Conservation (phyloP, 1,140 invertebrate species). For the Colletes latitarsis region DNA sequence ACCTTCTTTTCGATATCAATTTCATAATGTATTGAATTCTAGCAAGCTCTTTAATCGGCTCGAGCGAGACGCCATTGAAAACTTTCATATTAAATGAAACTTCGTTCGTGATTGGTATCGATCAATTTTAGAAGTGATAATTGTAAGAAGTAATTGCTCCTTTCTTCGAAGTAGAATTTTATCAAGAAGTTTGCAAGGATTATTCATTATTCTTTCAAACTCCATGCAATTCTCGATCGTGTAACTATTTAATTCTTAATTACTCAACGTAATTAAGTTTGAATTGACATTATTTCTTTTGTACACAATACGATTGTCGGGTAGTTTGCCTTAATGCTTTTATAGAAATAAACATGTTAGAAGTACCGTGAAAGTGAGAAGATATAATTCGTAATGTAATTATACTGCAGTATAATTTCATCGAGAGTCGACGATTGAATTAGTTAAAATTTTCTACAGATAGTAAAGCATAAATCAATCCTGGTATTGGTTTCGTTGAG, state of each 20-base stretch:
- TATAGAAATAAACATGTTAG: too few relatives aligned
- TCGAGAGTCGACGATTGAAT: background rate
- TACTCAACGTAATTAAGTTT: background rate
- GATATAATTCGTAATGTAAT: too few relatives aligned
- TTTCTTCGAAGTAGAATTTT: background rate
- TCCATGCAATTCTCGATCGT: background rate
- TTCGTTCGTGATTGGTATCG: background rate
- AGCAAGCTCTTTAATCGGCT: background rate
- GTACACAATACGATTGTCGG: too few relatives aligned
- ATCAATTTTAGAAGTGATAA: background rate
- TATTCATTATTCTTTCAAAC: background rate
- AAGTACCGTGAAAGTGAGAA: too few relatives aligned
- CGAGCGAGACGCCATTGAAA: background rate
- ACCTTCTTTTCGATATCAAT: background rate
- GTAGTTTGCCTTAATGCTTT: too few relatives aligned
- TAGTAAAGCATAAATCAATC: background rate
- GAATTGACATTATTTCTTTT: background rate
- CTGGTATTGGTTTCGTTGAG: background rate
- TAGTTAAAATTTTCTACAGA: background rate
- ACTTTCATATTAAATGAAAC: slow-evolving; percentile 8
- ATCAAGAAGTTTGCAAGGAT: background rate
- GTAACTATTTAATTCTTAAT: background rate
- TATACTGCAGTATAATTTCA: too few relatives aligned
- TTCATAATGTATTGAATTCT: background rate
- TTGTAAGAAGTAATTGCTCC: background rate